phyloP scores from a whole-genome alignment of 1,140 invertebrate genomes.

The Globodera rostochiensis region DNA sequence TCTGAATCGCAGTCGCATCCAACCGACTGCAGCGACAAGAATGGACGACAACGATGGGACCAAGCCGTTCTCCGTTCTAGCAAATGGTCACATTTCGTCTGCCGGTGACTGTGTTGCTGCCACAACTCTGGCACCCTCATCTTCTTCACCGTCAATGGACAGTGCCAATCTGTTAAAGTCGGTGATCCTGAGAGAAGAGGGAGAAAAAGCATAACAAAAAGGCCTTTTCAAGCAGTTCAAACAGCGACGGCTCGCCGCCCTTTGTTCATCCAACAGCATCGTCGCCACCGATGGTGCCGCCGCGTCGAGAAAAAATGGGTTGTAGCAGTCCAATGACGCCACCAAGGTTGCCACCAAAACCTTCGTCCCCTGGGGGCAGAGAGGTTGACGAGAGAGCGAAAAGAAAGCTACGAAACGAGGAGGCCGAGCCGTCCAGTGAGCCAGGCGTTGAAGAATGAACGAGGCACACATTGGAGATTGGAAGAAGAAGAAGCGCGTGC shows the following conservation, averaged over 20 bases:
- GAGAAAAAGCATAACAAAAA: background rate
- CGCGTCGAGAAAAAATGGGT: background rate
- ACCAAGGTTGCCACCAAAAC: slow-evolving; percentile 25
- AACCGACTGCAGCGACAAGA: background rate
- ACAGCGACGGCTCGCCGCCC: background rate
- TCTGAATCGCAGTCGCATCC: slow-evolving; percentile 3
- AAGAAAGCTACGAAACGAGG: too few species aligned
- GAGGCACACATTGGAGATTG: too few species aligned
- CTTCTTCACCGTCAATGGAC: background rate
- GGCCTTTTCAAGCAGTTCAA: background rate
- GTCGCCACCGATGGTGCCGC: slow-evolving; percentile 17
- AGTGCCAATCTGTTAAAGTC: slow-evolving; percentile 1
- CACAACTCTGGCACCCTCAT: too few species aligned
- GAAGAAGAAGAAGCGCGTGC: too few species aligned
- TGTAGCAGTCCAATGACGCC: background rate
- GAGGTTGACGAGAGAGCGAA: too few species aligned
- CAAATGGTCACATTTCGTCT: too few species aligned
- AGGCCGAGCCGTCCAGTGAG: too few species aligned
- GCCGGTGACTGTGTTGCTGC: too few species aligned
- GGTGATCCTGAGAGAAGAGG: background rate
- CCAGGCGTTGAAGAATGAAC: too few species aligned
- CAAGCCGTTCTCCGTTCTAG: too few species aligned
- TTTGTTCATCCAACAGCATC: too few species aligned
- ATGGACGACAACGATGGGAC: background rate
- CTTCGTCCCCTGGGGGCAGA: background rate